Base-by-base conservation (phyloP, 2,113 vertebrate genomes). In the Salvelinus fontinalis region DNA sequence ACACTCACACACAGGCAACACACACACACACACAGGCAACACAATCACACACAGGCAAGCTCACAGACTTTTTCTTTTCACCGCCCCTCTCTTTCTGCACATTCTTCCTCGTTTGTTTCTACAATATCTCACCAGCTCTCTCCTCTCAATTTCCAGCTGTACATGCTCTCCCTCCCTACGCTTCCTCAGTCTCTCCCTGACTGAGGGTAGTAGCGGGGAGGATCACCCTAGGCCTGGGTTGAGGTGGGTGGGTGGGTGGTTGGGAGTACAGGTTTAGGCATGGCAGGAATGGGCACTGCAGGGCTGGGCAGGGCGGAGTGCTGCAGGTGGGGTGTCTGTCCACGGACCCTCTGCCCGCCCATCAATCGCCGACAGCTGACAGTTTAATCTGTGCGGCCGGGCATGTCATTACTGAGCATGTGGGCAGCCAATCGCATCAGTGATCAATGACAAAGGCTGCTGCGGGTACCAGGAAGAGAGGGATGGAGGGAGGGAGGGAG, bases 351-450 rank as follows among this genome's bases (percentile, higher is more conserved):
- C 95, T 75, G 94, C 94, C 94, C 95, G 91, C 93, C 95, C 97
- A 99, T 99, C 95, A 98, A 99, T 99, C 96, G 94, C 96, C 98
- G 96, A 97, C 97, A 98, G 96, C 95, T 99, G 97, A 99, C 97
- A 99, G 97, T 99, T 99, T 98, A 99, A 99, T 99, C 97, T 99
- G 95, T 95, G 84, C 95, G 95, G 95, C 96, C 96, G 95, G 96
- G 95, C 96, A 95, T 95, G 96, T 97, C 96, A 98, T 98, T 97
- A 98, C 96, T 94, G 95, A 96, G 96, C 95, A 95, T 92, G 94
- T 95, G 96, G 94, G 96, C 97, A 98, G 95, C 97, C 96, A 96
- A 93, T 98, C 96, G 97, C 96, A 99, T 98, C 97, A 98, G 94
- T 94, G 96, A 98, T 98, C 97, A 98, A 98, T 99, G 97, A 98